These are phyloP conservation scores for Andricus curvator DNA, from an alignment of 2,888 invertebrate genomes.

Conservation along the genomic window DNA sequence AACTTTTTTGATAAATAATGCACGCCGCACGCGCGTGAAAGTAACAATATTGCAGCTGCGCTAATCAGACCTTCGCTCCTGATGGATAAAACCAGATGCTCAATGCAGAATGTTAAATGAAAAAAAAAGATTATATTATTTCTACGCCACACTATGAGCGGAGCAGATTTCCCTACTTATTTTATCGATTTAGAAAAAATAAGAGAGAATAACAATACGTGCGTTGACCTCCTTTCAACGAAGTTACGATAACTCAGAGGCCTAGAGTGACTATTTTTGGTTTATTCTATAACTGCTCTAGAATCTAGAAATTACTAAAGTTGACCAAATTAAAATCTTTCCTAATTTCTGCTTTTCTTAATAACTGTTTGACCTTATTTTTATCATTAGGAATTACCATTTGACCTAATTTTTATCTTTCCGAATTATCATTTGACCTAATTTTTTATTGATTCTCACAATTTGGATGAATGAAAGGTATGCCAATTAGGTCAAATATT, in stretches of 20 bases:
- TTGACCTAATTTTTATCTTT: too few relatives aligned
- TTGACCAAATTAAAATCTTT: too few relatives aligned
- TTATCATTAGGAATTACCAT: too few relatives aligned
- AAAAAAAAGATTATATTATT: background rate
- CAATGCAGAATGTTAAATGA: background rate
- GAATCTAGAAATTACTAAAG: too few relatives aligned
- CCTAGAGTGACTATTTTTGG: too few relatives aligned
- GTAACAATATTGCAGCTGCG: conserved; percentile 48
- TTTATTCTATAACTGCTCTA: too few relatives aligned
- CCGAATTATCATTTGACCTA: too few relatives aligned
- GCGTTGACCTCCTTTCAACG: conserved; percentile 12
- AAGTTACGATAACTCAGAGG: background rate
- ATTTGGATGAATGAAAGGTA: too few relatives aligned
- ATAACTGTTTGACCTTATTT: too few relatives aligned
- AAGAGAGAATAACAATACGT: conserved; percentile 6
- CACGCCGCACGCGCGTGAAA: conserved; percentile 54
- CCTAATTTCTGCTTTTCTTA: too few relatives aligned
- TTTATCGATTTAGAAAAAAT: conserved; percentile 29
- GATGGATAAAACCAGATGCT: conserved; percentile 48
- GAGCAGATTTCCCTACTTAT: background rate
- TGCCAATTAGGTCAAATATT: too few relatives aligned
- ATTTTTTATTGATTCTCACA: too few relatives aligned
- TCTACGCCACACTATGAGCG: background rate
- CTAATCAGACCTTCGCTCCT: conserved; percentile 43
- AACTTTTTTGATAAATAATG: conserved; percentile 52